Evolutionary conservation across 2,113 vertebrate species (phyloP).

Genomic region (Malaclemys terrapin): DNA sequence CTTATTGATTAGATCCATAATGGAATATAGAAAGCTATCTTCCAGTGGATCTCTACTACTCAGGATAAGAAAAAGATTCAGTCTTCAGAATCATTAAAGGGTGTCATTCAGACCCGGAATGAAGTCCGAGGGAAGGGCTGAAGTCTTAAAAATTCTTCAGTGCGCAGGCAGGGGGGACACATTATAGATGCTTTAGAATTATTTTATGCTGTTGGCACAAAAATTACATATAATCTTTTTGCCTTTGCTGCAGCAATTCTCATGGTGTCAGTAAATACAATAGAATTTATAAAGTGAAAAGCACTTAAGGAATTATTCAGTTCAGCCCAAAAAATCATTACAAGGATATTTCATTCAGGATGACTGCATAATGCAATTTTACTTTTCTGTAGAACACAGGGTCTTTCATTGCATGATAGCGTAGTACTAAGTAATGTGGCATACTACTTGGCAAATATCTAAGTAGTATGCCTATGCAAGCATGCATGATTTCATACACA

Average conservation of each 20-base stretch:
- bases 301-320: background rate
- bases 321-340: constrained; percentile 23
- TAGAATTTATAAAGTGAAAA: constrained; percentile 32
- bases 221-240: background rate
- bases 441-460: background rate
- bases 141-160: background rate
- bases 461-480: background rate
- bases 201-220: constrained; percentile 18
- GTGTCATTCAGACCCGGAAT: background rate
- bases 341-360: constrained; percentile 22
- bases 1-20: background rate
- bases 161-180: background rate
- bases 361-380: background rate
- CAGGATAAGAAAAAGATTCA: background rate
- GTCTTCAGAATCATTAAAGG: too few species aligned
- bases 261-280: background rate
- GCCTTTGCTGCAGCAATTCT: background rate
- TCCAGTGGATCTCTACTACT: background rate
- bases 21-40: background rate
- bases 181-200: background rate
- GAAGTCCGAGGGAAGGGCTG: background rate
- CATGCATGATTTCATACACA: background rate
- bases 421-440: background rate
- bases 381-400: background rate
- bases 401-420: background rate